Conservation (phyloP, 1,140 invertebrate genomes). For the Matsumurasca onukii region DNA sequence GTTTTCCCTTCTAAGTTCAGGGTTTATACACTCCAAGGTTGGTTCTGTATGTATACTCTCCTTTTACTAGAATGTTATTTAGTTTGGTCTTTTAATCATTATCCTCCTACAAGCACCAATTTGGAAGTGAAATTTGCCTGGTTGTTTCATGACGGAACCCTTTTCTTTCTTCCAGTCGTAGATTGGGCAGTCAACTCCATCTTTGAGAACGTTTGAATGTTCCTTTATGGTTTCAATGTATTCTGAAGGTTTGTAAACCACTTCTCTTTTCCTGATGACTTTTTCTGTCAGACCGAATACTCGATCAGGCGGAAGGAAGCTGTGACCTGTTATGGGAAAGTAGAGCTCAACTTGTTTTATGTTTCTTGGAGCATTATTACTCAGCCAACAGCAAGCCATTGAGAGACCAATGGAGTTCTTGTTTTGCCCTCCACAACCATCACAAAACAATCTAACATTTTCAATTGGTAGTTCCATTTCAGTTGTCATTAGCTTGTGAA, state of each 20-base stretch:
- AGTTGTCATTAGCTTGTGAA: constrained; percentile 37
- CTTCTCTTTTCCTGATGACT: constrained; percentile 38
- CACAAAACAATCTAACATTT: constrained; percentile 39
- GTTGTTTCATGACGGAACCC: constrained; percentile 10
- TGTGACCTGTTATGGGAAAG: constrained; percentile 42
- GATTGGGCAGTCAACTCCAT: not conserved
- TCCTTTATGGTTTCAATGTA: constrained; percentile 33
- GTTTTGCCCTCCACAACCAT: constrained; percentile 45
- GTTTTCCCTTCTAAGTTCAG: not conserved
- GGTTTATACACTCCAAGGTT: constrained; percentile 2
- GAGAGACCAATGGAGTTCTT: constrained; percentile 45
- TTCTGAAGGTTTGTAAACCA: constrained; percentile 33
- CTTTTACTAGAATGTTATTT: constrained; percentile 29
- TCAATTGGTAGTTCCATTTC: not conserved
- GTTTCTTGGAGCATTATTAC: constrained; percentile 35
- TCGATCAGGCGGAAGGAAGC: constrained; percentile 43
- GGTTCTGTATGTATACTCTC: constrained; percentile 22
- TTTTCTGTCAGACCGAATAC: constrained; percentile 45
- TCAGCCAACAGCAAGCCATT: constrained; percentile 40
- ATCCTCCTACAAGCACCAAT: constrained; percentile 32
- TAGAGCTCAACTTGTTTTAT: constrained; percentile 40
- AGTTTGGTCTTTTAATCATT: constrained; percentile 13
- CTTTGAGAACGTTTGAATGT: constrained; percentile 27
- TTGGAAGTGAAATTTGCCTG: constrained; percentile 32
- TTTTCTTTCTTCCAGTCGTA: constrained; percentile 30